Evolutionary conservation across 2,113 vertebrate species (phyloP).

Genomic region (Erythrolamprus reginae): DNA sequence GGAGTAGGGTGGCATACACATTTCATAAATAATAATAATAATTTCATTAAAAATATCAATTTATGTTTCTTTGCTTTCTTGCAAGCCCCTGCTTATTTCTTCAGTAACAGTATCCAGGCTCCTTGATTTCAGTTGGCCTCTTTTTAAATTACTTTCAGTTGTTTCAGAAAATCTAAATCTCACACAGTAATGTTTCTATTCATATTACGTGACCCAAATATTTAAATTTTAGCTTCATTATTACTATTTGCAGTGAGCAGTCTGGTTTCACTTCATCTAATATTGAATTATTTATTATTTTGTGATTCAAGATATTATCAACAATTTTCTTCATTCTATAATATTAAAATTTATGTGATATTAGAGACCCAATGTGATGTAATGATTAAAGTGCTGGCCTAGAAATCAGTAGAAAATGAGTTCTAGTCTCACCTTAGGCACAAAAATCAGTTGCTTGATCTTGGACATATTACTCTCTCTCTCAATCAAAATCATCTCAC

Average conservation of each 20-base stretch:
- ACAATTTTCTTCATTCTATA: background rate
- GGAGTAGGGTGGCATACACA: no score
- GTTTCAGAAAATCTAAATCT: background rate
- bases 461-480: background rate
- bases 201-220: background rate
- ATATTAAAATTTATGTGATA: background rate
- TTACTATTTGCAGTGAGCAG: background rate
- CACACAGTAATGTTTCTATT: background rate
- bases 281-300: background rate
- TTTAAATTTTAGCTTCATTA: background rate
- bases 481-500: background rate
- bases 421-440: no score
- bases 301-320: background rate
- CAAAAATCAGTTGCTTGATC: background rate
- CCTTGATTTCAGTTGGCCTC: background rate
- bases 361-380: background rate
- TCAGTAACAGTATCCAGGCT: background rate
- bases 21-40: no score
- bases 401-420: background rate
- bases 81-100: background rate
- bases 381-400: background rate
- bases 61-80: background rate
- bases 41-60: background rate
- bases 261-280: background rate
- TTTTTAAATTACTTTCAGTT: background rate